Evolutionary conservation across 1,140 invertebrate species (phyloP), one percentile per base, ranked within the genome.

Genomic region (Geopemphigus sp.): DNA sequence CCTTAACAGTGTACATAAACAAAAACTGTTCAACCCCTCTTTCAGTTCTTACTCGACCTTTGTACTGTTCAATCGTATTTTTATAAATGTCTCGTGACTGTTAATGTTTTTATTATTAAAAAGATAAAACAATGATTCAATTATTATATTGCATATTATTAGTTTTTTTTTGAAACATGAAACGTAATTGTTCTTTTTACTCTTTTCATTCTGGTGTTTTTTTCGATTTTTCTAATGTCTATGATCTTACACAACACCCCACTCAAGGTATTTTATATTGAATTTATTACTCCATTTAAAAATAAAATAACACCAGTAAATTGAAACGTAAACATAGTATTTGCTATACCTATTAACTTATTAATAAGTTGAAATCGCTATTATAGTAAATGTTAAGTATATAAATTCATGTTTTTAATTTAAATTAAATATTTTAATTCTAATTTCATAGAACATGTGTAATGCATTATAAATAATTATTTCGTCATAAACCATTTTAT

Each of bases 171-270:
- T 26, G 17, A 50, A 78, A 63, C 4, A 78, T 78, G 74, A 61
- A 78, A 78, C 59, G 39, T 3, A 61, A 61, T 24, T 57, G 74
- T 26, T 50, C 39, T 26, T 47, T 63, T 50, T 78, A 78, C 47
- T 78, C 74, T 32, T 78, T 78, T 63, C 56, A 78, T 50, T 78
- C 74, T 11, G 74, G 74, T 1, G 15, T 61, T 1, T 78, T 78
- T 78, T 61, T 61, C 26, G 74, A 78, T 78, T 47, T 78, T 15
- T 15, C 19, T 24, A 78, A 63, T 45, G 17, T 56, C 2, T 50
- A 17, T 26, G 74, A 61, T 47, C 15, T 61, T 29, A 1, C 39
- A 47, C 56, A 45, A 61, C 3, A 50, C 5, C 45, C 74, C 6
- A 61, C n/a, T 19, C 32, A 39, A 78, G 74, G 74, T 78, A 61